phyloP scores from a whole-genome alignment of 2,888 invertebrate species.

The Troides oblongomaculatus region DNA sequence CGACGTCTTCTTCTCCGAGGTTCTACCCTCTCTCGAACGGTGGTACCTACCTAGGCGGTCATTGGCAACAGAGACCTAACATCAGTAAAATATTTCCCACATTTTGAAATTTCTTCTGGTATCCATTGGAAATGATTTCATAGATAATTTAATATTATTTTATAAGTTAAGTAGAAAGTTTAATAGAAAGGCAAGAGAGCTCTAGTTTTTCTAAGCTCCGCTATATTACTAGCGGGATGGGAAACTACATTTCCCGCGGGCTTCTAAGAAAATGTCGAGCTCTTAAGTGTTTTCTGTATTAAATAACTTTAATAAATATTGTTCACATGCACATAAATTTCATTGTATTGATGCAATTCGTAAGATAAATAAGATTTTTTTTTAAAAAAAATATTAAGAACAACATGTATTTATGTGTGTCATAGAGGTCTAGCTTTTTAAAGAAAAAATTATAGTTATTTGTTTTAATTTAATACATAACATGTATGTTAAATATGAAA shows the following conservation, averaged over 20 bases:
- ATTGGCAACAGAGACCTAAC: too few relatives aligned
- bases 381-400: not conserved
- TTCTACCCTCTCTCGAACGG: too few relatives aligned
- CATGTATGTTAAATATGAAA: too few relatives aligned
- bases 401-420: too few relatives aligned
- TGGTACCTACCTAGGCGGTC: too few relatives aligned
- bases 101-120: not conserved
- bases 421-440: too few relatives aligned
- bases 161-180: conserved; percentile 6
- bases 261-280: conserved; percentile 19
- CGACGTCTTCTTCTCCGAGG: too few relatives aligned
- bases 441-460: too few relatives aligned
- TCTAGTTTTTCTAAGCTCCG: conserved; percentile 26
- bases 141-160: conserved; percentile 45
- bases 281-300: conserved; percentile 17
- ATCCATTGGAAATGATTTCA: conserved; percentile 25
- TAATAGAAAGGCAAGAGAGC: conserved; percentile 12
- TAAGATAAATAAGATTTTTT: not conserved
- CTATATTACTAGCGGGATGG: conserved; percentile 11
- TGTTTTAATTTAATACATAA: too few relatives aligned
- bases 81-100: too few relatives aligned
- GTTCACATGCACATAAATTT: too few relatives aligned
- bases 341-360: not conserved
- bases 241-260: conserved; percentile 28
- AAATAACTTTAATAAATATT: not conserved